Conservation (phyloP, 2,888 invertebrate genomes). For the Amorpha juglandis region DNA sequence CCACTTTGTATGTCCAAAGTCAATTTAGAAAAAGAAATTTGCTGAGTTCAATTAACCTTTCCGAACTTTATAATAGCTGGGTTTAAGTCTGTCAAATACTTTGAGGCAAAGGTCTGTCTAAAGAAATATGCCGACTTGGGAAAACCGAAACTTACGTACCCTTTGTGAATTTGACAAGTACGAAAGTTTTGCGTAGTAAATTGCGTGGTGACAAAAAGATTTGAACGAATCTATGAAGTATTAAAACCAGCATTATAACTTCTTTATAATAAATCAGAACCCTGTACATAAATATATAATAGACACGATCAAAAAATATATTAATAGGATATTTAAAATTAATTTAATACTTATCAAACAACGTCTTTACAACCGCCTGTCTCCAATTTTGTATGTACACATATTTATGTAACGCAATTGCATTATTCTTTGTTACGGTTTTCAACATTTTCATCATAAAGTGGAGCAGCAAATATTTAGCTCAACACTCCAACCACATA, state of each 20-base stretch:
- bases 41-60: background rate
- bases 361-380: no score
- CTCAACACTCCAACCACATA: background rate
- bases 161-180: slow-evolving; percentile 11
- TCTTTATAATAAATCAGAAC: no score
- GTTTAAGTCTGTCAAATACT: slow-evolving; percentile 11
- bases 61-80: background rate
- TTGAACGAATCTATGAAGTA: background rate
- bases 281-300: no score
- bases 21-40: no score
- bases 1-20: no score
- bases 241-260: no score
- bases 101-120: background rate
- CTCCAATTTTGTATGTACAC: no score
- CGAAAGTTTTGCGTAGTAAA: background rate
- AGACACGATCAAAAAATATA: no score
- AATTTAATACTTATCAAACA: no score
- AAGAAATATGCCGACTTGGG: slow-evolving; percentile 8
- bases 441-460: background rate
- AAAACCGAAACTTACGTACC: slow-evolving; percentile 2
- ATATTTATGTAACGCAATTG: no score
- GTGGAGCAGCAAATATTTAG: background rate
- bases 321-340: no score
- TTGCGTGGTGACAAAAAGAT: background rate
- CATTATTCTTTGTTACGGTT: background rate